Conservation (phyloP, 2,888 invertebrate genomes). For the Sphaerophoria rueppellii region DNA sequence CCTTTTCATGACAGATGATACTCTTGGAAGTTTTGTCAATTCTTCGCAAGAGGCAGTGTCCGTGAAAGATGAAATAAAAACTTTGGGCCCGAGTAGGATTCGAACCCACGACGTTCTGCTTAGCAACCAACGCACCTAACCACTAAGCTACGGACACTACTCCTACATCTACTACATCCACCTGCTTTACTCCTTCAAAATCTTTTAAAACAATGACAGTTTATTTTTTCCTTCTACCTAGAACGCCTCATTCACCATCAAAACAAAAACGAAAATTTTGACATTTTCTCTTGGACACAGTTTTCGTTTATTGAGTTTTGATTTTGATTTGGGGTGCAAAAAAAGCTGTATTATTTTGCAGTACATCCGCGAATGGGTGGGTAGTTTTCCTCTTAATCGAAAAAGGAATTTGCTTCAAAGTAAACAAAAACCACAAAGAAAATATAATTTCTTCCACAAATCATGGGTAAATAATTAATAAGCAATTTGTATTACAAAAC, state of each 20-base stretch:
- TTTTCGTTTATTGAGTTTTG: slow-evolving; percentile 53
- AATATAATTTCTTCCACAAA: slow-evolving; percentile 33
- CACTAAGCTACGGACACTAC: no score
- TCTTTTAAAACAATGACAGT: no score
- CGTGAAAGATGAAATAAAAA: no score
- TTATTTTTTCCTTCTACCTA: background rate
- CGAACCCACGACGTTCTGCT: no score
- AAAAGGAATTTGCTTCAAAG: slow-evolving; percentile 59
- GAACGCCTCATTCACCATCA: background rate
- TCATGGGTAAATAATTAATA: slow-evolving; percentile 57
- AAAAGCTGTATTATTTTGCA: slow-evolving; percentile 54
- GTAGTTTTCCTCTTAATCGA: slow-evolving; percentile 60
- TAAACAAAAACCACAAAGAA: slow-evolving; percentile 57
- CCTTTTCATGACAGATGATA: no score
- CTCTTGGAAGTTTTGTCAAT: no score
- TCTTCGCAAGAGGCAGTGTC: no score
- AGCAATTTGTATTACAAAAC: background rate
- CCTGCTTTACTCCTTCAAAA: no score
- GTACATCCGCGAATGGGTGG: slow-evolving; percentile 69
- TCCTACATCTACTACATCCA: no score
- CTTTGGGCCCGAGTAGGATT: no score
- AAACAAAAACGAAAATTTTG: slow-evolving; percentile 32
- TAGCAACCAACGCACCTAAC: no score
- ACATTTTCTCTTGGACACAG: slow-evolving; percentile 36
- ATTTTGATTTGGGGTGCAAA: slow-evolving; percentile 48